Base-by-base conservation (phyloP, 2,888 invertebrate species). In the Caenorhabditis sp. region DNA sequence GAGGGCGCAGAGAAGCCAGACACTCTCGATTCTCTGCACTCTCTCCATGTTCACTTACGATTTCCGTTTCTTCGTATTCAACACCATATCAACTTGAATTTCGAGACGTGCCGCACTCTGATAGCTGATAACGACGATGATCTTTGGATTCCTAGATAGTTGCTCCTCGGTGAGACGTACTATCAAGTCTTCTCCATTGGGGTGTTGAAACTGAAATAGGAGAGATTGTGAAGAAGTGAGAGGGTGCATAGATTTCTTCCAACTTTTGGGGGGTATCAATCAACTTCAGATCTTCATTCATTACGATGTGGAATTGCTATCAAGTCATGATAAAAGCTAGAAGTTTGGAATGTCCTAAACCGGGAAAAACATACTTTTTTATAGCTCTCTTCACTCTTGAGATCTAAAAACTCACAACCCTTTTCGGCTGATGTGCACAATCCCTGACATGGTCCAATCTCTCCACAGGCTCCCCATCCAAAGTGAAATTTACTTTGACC, bases 101-200 rank as follows among this genome's bases (percentile, higher is more conserved):
- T 77, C 69, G 51, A 77, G 51, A 31, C 61, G 69, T 70, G 77
- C 41, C 54, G 77, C 54, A 19, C 38, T 63, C 35, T 77, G 77
- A 44, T 70, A 77, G 51, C 77, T 77, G 77, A 77, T 77, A 69
- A 77, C 63, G 19, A 59, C 74, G 35, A 63, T 47, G 61, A 80
- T 80, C 59, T 74, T 68, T 68, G 74, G 80, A 31, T 80, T 80
- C 59, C 49, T 63, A 51, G 66, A 51, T 28, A 80, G 61, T 35
- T 80, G 54, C 69, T 74, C 69, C 16, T 66, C 51, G n/a, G 24
- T 68, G 22, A 80, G 56, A n/a, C 80, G 72, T 28, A 80, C 26
- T 44, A 80, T 69, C 31, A 74, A 8, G 51, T 80, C 80, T 63
- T 69, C 31, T 49, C 74, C 74, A 19, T 80, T 74, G 41, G 80